Conservation (phyloP, 2,797 vertebrate species). For the Toxotes lorentzi region DNA sequence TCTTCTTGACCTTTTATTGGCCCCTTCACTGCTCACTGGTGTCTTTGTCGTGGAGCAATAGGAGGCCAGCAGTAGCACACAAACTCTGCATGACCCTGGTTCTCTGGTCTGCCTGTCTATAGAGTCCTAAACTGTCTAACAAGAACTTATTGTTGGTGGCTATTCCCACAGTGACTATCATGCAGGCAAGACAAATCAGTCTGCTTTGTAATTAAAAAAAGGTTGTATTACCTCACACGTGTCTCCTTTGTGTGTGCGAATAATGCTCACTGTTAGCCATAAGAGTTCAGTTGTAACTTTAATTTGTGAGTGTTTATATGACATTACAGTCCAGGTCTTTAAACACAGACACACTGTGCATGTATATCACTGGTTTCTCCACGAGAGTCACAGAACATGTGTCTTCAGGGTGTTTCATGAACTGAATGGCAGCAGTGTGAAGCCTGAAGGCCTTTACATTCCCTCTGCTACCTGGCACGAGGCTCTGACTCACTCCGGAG, state of each 20-base stretch:
- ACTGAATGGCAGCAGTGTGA: conserved; percentile 11
- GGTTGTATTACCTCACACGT: neutral
- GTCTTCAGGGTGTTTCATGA: conserved; percentile 43
- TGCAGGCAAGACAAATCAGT: conserved; percentile 38
- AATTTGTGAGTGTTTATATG: conserved; percentile 40
- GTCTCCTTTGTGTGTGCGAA: conserved; percentile 36
- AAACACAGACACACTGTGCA: neutral
- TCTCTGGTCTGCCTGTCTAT: conserved; percentile 33
- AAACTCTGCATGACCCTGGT: conserved; percentile 58
- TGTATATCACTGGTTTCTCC: conserved; percentile 3
- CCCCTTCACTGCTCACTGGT: conserved; percentile 35
- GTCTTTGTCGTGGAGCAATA: conserved; percentile 46
- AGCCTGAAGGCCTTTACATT: conserved; percentile 38
- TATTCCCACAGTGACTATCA: conserved; percentile 60
- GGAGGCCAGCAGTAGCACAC: conserved; percentile 30
- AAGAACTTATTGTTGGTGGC: conserved; percentile 64
- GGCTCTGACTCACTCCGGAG: conserved; percentile 17
- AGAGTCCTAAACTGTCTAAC: conserved; percentile 44
- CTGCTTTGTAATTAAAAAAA: conserved; percentile 50
- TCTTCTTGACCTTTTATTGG: conserved; percentile 30
- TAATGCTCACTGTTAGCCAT: conserved; percentile 17
- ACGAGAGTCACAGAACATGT: neutral
- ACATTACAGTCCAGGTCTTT: conserved; percentile 9
- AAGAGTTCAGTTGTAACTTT: conserved; percentile 2
- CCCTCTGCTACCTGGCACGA: conserved; percentile 27